Conservation (phyloP, 2,797 vertebrate genomes). For the Mus caroli region DNA sequence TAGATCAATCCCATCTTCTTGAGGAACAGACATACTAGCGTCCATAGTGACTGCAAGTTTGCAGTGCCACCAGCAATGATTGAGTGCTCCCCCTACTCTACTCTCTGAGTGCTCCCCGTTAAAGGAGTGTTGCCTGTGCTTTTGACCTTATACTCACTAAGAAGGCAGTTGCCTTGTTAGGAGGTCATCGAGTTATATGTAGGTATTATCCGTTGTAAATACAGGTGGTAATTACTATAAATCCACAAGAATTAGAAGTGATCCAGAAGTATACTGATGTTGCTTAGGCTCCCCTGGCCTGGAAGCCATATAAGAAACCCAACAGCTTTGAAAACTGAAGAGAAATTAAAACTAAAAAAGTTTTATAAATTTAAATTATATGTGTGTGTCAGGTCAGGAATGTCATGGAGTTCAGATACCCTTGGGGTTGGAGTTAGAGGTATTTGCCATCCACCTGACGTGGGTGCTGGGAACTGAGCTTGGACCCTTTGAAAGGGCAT, state of each 20-base stretch:
- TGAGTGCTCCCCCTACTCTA: not conserved
- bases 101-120: not conserved
- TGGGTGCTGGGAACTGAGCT: not conserved
- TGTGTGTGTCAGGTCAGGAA: not conserved
- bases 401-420: not conserved
- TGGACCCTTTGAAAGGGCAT: not conserved
- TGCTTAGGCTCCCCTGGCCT: not conserved
- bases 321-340: constrained; percentile 12
- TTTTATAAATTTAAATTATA: not conserved
- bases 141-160: not conserved
- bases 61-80: not conserved
- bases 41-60: not conserved
- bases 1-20: not conserved
- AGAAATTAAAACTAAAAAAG: not conserved
- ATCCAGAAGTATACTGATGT: not conserved
- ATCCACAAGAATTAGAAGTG: constrained; percentile 11
- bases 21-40: too few relatives aligned
- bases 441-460: not conserved
- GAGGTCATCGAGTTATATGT: not conserved
- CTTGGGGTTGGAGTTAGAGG: not conserved
- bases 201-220: not conserved
- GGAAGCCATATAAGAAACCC: not conserved
- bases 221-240: not conserved
- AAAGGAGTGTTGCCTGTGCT: not conserved
- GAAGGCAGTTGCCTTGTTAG: constrained; percentile 52